Evolutionary conservation across 2,113 vertebrate species (phyloP).

Genomic region (Peucedramus taeniatus): DNA sequence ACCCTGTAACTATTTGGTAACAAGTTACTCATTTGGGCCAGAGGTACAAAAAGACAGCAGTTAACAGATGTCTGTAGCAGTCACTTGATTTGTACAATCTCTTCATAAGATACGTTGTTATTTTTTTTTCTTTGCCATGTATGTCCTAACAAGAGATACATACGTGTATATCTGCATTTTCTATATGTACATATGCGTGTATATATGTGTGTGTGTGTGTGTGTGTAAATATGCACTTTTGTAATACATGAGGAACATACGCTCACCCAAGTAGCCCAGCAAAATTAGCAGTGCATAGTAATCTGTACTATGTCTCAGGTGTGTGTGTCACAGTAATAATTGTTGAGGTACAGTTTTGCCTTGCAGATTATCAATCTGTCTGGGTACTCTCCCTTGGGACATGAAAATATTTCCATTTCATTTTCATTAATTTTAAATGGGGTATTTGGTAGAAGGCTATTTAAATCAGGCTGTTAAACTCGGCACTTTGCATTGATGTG

Average conservation of each 20-base stretch:
- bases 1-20: not conserved
- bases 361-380: slow-evolving; percentile 43
- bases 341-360: slow-evolving; percentile 23
- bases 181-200: not conserved
- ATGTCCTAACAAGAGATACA: not conserved
- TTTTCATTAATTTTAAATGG: not conserved
- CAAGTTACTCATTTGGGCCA: not conserved
- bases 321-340: not conserved
- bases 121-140: not conserved
- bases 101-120: not conserved
- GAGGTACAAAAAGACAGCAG: not conserved
- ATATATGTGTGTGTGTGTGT: not conserved
- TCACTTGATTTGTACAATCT: not conserved
- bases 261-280: not conserved
- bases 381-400: not conserved
- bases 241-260: not conserved
- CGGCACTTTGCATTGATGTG: not conserved
- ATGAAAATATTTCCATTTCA: slow-evolving; percentile 27
- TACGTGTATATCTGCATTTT: not conserved
- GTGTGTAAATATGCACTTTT: not conserved
- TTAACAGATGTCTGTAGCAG: not conserved
- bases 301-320: not conserved
- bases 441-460: not conserved
- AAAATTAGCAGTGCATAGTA: not conserved
- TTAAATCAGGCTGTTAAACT: not conserved